Percentiles rank a stretch among this genome's conserved stretches.
phyloP scores from a whole-genome alignment of 2,888 invertebrate species.

The Stratiomys singularior region DNA sequence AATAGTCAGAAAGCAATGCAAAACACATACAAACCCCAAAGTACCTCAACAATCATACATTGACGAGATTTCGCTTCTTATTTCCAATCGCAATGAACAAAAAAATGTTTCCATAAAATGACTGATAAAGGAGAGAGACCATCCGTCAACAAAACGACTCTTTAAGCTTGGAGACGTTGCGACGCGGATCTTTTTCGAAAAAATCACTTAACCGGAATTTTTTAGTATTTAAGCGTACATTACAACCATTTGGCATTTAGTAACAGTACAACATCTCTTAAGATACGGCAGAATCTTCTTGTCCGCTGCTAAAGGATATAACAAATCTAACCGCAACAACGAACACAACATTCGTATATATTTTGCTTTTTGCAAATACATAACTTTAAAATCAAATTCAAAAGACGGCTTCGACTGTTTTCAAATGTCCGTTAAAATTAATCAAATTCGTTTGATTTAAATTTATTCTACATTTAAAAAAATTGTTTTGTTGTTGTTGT shows the following conservation, averaged over 20 bases:
- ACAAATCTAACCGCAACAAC: not conserved
- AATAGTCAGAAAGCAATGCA: constrained; percentile 11
- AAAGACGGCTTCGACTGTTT: too few relatives aligned
- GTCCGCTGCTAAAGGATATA: not conserved
- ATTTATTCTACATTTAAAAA: too few relatives aligned
- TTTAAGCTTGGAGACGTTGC: constrained; percentile 1
- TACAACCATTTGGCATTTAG: constrained; percentile 58
- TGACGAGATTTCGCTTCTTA: not conserved
- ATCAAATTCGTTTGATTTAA: too few relatives aligned
- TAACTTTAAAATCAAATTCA: too few relatives aligned
- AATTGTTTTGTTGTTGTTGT: too few relatives aligned
- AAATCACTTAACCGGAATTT: constrained; percentile 35
- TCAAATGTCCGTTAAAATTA: too few relatives aligned
- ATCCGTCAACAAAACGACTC: not conserved
- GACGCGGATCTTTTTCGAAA: constrained; percentile 21
- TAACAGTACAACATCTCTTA: constrained; percentile 60
- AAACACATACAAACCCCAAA: not conserved
- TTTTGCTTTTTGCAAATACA: too few relatives aligned
- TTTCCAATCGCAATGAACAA: not conserved
- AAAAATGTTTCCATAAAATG: not conserved
- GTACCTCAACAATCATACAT: not conserved
- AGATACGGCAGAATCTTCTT: not conserved
- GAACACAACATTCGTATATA: not conserved
- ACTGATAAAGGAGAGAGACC: constrained; percentile 19
- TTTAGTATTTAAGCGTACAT: constrained; percentile 61